Percentiles rank a stretch among this genome's conserved stretches.
These are phyloP conservation scores for Parasteatoda tepidariorum DNA, from an alignment of 1,140 invertebrate species.

Conservation along the genomic window DNA sequence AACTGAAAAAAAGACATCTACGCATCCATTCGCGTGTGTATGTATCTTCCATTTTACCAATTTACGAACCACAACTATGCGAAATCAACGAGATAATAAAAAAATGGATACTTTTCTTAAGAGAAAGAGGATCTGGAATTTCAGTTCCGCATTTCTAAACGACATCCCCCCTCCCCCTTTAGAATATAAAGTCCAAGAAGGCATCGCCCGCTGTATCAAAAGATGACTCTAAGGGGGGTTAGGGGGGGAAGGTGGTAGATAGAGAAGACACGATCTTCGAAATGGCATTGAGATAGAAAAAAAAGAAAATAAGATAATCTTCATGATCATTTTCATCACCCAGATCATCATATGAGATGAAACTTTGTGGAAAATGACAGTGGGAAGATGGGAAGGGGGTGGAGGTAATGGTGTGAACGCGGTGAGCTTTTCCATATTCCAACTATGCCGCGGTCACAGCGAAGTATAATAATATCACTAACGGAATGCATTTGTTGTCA, in stretches of 20 bases:
- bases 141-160: constrained; percentile 10
- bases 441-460: not conserved
- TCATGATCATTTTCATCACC: constrained; percentile 28
- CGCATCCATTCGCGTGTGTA: not conserved
- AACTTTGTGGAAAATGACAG: not conserved
- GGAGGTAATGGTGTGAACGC: constrained; percentile 9
- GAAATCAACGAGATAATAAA: not conserved
- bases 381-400: not conserved
- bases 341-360: constrained; percentile 11
- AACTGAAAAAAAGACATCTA: not conserved
- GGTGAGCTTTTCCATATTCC: not conserved
- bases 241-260: not conserved
- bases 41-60: not conserved
- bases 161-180: not conserved
- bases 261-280: constrained; percentile 17
- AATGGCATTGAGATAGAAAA: not conserved
- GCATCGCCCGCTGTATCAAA: not conserved
- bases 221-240: not conserved
- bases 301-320: not conserved
- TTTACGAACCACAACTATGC: not conserved
- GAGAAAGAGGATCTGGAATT: not conserved
- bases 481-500: not conserved
- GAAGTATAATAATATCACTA: not conserved
- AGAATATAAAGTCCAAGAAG: too few species aligned
- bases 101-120: not conserved